These are phyloP conservation scores for Smutsia temminckii DNA, from an alignment of 2,797 vertebrate genomes.

Conservation along the genomic window DNA sequence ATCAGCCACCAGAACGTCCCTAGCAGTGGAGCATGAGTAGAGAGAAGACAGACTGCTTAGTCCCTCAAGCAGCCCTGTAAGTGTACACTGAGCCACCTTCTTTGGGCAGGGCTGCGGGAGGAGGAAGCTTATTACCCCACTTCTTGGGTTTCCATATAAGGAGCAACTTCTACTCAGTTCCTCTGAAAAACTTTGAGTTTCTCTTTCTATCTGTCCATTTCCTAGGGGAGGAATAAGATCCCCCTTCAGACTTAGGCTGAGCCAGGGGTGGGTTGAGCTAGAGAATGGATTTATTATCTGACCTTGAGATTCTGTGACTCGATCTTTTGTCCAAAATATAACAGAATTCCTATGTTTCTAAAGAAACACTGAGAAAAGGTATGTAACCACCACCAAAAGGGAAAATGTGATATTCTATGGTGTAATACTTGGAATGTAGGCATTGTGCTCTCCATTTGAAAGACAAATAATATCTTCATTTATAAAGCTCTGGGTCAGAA, in stretches of 20 bases:
- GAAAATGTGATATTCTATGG: not conserved
- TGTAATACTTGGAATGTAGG: not conserved
- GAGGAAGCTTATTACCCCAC: not conserved
- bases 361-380: not conserved
- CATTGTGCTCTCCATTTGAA: not conserved
- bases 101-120: not conserved
- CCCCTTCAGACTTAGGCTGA: not conserved
- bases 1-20: not conserved
- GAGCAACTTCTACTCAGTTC: not conserved
- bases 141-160: not conserved
- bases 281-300: not conserved
- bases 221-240: not conserved
- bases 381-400: not conserved
- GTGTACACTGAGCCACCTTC: not conserved
- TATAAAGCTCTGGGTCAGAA: not conserved
- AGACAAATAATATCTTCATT: not conserved
- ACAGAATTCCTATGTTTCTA: not conserved
- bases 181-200: not conserved
- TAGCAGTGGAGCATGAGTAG: not conserved
- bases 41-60: not conserved
- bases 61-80: not conserved
- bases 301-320: not conserved
- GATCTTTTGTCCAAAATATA: not conserved
- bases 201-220: not conserved
- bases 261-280: not conserved